phyloP scores from a whole-genome alignment of 2,888 invertebrate genomes.

The Octodonta nipae region DNA sequence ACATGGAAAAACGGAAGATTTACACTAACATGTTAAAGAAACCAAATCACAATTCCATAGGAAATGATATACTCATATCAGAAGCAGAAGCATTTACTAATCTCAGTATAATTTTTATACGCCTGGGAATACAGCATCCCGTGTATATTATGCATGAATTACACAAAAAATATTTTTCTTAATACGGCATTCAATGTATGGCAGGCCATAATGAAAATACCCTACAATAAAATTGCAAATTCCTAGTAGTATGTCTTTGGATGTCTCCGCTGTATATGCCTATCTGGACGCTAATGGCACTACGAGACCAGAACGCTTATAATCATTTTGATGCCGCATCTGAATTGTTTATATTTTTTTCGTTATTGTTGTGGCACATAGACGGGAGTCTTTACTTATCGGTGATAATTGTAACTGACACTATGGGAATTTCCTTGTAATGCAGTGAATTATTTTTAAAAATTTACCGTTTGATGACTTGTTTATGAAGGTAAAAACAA shows the following conservation, averaged over 20 bases:
- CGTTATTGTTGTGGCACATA: too few relatives aligned
- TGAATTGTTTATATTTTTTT: slow-evolving; percentile 18
- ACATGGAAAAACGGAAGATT: too few relatives aligned
- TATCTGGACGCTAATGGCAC: slow-evolving; percentile 31
- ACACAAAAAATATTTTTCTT: slow-evolving; percentile 22
- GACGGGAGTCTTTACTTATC: too few relatives aligned
- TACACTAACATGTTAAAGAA: too few relatives aligned
- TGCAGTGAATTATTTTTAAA: too few relatives aligned
- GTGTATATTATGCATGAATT: slow-evolving; percentile 18
- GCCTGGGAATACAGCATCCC: slow-evolving; percentile 1
- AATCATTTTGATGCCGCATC: slow-evolving; percentile 27
- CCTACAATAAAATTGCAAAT: slow-evolving; percentile 34
- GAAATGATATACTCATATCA: not conserved
- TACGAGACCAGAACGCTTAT: slow-evolving; percentile 30
- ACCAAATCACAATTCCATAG: too few relatives aligned
- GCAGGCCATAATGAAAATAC: slow-evolving; percentile 32
- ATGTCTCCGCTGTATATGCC: slow-evolving; percentile 29
- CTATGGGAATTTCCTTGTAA: too few relatives aligned
- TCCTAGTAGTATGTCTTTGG: slow-evolving; percentile 27
- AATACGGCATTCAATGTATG: slow-evolving; percentile 27
- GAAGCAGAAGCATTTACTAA: not conserved
- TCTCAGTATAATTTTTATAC: slow-evolving; percentile 4
- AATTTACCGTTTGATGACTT: too few relatives aligned
- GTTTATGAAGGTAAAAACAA: too few relatives aligned
- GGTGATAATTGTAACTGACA: too few relatives aligned